A percentile compares a stretch with the other conserved stretches of the same genome.
These are phyloP conservation scores for Drosophila subquinaria DNA, from an alignment of 2,888 invertebrate species.

Conservation along the genomic window DNA sequence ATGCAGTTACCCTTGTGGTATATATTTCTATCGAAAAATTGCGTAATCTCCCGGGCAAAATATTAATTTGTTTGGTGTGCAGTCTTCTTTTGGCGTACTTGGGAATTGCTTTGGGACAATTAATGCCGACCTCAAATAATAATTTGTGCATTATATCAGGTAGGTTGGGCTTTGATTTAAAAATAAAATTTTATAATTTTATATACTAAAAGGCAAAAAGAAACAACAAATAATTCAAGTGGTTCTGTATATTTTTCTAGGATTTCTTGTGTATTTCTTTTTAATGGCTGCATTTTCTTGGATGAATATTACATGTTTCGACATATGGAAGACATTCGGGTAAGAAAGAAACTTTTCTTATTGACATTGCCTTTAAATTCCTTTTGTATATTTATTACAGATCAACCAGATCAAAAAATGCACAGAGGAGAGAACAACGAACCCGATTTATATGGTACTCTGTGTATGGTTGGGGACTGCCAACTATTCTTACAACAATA, in stretches of 20 bases:
- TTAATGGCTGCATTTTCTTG: slow-evolving; percentile 91
- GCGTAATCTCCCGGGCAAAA: slow-evolving; percentile 91
- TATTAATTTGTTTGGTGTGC: slow-evolving; percentile 90
- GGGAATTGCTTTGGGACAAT: slow-evolving; percentile 88
- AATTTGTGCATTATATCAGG: slow-evolving; percentile 87
- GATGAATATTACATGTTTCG: slow-evolving; percentile 93
- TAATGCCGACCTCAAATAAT: slow-evolving; percentile 84
- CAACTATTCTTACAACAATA: slow-evolving; percentile 87
- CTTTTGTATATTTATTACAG: slow-evolving; percentile 45
- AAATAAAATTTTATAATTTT: neutral
- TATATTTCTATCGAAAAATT: slow-evolving; percentile 89
- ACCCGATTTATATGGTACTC: slow-evolving; percentile 89
- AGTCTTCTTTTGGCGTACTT: slow-evolving; percentile 89
- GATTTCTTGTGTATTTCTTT: slow-evolving; percentile 89
- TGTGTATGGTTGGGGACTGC: slow-evolving; percentile 90
- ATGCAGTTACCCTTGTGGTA: slow-evolving; percentile 89
- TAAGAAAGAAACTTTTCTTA: slow-evolving; percentile 85
- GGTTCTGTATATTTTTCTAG: slow-evolving; percentile 85
- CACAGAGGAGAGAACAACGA: slow-evolving; percentile 71
- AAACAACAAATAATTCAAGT: neutral
- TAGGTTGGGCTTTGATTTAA: slow-evolving; percentile 76
- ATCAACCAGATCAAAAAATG: slow-evolving; percentile 72
- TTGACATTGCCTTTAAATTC: neutral
- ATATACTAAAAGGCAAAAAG: neutral
- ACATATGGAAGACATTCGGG: slow-evolving; percentile 94